Base-by-base conservation (phyloP, 37 sponge, comb jelly and placozoan species). In the Hexactinellida sp. region DNA sequence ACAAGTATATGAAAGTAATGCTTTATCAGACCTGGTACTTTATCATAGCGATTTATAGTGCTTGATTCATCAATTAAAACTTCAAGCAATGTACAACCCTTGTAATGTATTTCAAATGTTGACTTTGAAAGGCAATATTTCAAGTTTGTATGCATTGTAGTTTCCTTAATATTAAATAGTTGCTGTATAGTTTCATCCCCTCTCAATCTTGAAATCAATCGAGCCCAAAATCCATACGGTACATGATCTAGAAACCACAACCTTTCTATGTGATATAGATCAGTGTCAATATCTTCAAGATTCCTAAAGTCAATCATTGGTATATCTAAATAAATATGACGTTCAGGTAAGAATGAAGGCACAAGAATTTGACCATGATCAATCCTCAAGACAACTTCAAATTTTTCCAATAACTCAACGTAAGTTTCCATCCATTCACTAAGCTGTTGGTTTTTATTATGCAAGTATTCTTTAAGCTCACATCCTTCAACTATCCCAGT, bases 211-310 rank as follows among this genome's bases (percentile, higher is more conserved):
- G 76, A 63, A 28, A 63, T 63, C 3, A 63, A 63, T 3, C 76
- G 76, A 63, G 76, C 76, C 76, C 76, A 63, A n/a, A 63, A 63
- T 23, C 76, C 76, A 63, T 63, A 63, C 5, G 76, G 76, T 21
- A 63, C 30, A 63, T 63, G 76, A n/a, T 63, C 76, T 7, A 63
- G 30, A n/a, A 63, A 63, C 76, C 76, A 63, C 13, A 63, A 63
- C 13, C 76, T 63, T 1, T 63, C 76, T n/a, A 63, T 21, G 30
- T 63, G 76, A 23, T 63, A 63, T 10, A 25, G 13, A 25, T 63
- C 76, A 32, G 76, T 28, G 5, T 63, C 76, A 63, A 63, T 63
- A n/a, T 63, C 13, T 63, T 63, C 28, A 25, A 63, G 76, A 63
- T 63, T 63, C 76, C 21, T 63, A 63, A 63, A 63, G 30, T 63